Evolutionary conservation across 2,113 vertebrate species (phyloP).

Genomic region (Ceyx cyanopectus): DNA sequence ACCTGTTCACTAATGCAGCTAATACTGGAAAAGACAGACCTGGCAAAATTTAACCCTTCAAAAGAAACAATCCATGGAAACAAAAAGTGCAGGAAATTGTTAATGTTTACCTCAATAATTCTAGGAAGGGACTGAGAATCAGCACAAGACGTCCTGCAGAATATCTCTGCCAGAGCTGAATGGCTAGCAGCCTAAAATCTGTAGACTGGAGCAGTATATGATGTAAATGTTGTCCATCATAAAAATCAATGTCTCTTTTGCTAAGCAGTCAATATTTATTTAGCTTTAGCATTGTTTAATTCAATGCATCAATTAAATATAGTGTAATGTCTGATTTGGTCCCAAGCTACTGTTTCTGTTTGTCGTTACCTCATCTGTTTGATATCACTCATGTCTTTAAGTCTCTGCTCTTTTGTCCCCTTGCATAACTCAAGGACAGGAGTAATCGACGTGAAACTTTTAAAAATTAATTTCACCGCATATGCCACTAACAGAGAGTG

Average conservation of each 20-base stretch:
- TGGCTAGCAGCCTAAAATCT: conserved; percentile 46
- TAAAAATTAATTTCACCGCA: conserved; percentile 94
- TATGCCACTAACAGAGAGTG: conserved; percentile 86
- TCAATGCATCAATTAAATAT: conserved; percentile 95
- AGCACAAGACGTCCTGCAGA: neutral
- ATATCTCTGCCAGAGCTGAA: neutral
- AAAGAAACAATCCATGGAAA: neutral
- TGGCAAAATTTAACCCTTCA: neutral
- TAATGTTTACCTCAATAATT: neutral
- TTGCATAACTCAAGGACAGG: conserved; percentile 95
- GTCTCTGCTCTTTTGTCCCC: conserved; percentile 81
- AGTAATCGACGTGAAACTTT: conserved; percentile 96
- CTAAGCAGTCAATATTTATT: conserved; percentile 99
- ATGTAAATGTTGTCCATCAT: conserved; percentile 85
- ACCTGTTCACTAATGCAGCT: neutral
- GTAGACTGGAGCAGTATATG: conserved; percentile 72
- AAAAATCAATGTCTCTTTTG: conserved; percentile 94
- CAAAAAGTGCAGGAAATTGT: neutral
- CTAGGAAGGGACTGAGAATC: neutral
- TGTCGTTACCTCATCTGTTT: conserved; percentile 92
- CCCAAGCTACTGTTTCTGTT: conserved; percentile 86
- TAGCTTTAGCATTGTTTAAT: conserved; percentile 91
- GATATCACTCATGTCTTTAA: conserved; percentile 84
- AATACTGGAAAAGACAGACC: neutral
- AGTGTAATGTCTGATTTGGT: conserved; percentile 91